Percentiles rank a stretch among this genome's conserved stretches.
phyloP scores from a whole-genome alignment of 92 coral and sea anemone species.

The Virgularia gustaviana region DNA sequence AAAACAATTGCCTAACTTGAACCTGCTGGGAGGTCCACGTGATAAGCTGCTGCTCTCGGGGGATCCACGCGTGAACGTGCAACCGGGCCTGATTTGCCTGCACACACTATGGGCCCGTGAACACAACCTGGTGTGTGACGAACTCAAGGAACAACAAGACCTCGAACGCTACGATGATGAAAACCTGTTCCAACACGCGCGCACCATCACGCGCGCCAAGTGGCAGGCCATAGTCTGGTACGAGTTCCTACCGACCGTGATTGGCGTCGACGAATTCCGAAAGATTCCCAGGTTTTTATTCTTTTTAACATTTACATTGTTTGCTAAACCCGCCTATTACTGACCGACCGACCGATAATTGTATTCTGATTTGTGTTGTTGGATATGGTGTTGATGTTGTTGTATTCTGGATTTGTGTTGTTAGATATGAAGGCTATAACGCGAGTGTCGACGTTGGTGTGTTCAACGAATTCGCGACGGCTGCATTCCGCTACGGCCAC shows the following conservation, averaged over 20 bases:
- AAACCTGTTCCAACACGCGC: slow-evolving; percentile 88
- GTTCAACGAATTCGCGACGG: slow-evolving; percentile 96
- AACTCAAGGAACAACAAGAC: slow-evolving; percentile 63
- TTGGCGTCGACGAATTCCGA: slow-evolving; percentile 74
- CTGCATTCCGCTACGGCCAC: slow-evolving; percentile 98
- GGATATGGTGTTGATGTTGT: no score
- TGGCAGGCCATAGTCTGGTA: slow-evolving; percentile 93
- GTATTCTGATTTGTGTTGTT: no score
- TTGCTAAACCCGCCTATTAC: no score
- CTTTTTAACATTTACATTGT: no score
- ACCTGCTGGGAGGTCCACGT: slow-evolving; percentile 91
- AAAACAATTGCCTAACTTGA: slow-evolving; percentile 82
- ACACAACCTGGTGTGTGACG: slow-evolving; percentile 91
- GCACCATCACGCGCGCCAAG: slow-evolving; percentile 84
- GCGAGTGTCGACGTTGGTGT: slow-evolving; percentile 78
- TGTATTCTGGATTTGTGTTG: no score
- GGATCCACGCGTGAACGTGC: slow-evolving; percentile 98
- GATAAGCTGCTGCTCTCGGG: slow-evolving; percentile 95
- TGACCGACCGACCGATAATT: no score
- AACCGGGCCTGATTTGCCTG: slow-evolving; percentile 90
- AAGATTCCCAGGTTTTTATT: slow-evolving; percentile 32
- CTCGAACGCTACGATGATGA: slow-evolving; percentile 79
- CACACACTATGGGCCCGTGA: slow-evolving; percentile 97
- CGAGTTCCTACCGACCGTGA: slow-evolving; percentile 91
- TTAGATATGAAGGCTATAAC: slow-evolving; percentile 72